phyloP scores from a whole-genome alignment of 2,113 vertebrate species.

The Albula glossodonta region DNA sequence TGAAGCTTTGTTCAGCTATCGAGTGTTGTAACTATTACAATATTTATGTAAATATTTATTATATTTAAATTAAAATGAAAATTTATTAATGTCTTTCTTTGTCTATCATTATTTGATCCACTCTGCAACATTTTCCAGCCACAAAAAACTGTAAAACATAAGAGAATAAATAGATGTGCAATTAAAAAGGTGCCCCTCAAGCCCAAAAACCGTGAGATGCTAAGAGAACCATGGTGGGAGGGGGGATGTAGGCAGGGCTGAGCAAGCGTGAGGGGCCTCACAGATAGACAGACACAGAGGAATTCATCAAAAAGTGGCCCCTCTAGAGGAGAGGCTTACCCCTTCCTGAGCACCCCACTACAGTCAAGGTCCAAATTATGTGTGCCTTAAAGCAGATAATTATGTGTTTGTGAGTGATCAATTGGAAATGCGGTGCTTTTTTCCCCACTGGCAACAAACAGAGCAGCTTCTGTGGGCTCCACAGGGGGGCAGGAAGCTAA shows the following conservation, averaged over 20 bases:
- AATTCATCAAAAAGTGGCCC: not conserved
- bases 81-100: not conserved
- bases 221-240: not conserved
- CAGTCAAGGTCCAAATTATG: not conserved
- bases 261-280: not conserved
- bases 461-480: not conserved
- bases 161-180: no score
- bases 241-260: not conserved
- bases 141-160: not conserved
- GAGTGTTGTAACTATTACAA: not conserved
- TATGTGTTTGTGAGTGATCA: conserved; percentile 11
- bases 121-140: not conserved
- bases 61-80: not conserved
- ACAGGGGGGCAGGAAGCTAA: not conserved
- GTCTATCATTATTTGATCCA: not conserved
- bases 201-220: no score
- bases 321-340: not conserved
- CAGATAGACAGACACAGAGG: not conserved
- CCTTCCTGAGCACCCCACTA: not conserved
- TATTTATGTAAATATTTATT: not conserved
- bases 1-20: no score
- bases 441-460: not conserved
- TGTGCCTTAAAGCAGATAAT: conserved; percentile 9
- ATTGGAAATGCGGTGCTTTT: not conserved
- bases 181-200: no score